Conservation (phyloP, 2,797 vertebrate species). For the Champsocephalus esox region DNA sequence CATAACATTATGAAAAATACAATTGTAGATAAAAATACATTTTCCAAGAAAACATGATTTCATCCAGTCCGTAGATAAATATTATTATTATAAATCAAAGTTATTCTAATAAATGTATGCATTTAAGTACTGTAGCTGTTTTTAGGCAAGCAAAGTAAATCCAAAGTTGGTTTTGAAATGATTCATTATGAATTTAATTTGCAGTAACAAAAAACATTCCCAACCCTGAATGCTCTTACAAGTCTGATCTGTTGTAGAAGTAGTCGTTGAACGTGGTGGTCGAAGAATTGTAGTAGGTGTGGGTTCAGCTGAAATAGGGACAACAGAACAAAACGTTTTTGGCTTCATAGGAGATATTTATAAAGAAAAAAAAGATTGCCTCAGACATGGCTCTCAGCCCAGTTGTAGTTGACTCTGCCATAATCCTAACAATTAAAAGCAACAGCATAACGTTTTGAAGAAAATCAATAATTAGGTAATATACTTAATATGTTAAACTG, state of each 20-base stretch:
- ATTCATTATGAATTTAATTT: not conserved
- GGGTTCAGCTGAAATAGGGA: constrained; percentile 58
- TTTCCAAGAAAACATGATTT: not conserved
- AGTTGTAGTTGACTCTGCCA: not conserved
- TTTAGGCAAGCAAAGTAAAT: not conserved
- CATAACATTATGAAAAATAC: not conserved
- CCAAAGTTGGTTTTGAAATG: not conserved
- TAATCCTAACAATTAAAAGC: not conserved
- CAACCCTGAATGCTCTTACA: constrained; percentile 67
- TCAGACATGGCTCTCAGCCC: not conserved
- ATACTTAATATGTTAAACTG: not conserved
- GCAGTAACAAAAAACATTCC: constrained; percentile 5
- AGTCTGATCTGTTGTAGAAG: constrained; percentile 60
- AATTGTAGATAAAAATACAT: not conserved
- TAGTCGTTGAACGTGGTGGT: constrained; percentile 39
- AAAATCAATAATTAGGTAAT: not conserved
- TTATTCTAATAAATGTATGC: not conserved
- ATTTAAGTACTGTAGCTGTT: not conserved
- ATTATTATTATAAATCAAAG: not conserved
- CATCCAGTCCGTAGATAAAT: not conserved
- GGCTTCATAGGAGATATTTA: not conserved
- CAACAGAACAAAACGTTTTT: constrained; percentile 25
- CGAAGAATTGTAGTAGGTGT: constrained; percentile 45
- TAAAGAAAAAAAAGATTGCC: not conserved
- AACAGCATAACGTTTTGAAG: constrained; percentile 1